Conservation (phyloP, 1,140 invertebrate genomes). For the Diorhabda carinulata region DNA sequence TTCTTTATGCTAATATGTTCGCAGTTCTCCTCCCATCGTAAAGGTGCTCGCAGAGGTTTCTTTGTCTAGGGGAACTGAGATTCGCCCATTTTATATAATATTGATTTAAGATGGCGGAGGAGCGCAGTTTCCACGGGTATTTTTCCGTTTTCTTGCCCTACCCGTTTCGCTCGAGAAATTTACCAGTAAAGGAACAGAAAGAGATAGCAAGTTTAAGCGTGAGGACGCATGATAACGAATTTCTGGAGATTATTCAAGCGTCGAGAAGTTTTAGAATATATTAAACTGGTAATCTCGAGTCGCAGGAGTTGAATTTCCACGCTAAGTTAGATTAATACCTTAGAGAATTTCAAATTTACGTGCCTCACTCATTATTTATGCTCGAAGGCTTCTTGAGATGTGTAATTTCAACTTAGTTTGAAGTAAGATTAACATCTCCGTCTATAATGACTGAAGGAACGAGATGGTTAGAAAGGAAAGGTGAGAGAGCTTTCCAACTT, state of each 20-base stretch:
- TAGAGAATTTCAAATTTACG: conserved; percentile 44
- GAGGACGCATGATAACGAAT: conserved; percentile 1
- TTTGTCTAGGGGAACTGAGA: conserved; percentile 42
- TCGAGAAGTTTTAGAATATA: conserved; percentile 44
- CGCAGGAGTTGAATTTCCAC: conserved; percentile 46
- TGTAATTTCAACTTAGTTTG: conserved; percentile 39
- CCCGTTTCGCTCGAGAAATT: not conserved
- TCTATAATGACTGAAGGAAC: conserved; percentile 19
- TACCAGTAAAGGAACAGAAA: conserved; percentile 7
- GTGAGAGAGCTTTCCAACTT: conserved; percentile 16
- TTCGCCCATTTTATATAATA: conserved; percentile 46
- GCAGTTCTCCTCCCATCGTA: conserved; percentile 12
- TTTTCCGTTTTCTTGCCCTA: conserved; percentile 20
- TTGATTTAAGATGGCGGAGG: conserved; percentile 45
- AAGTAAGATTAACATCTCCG: conserved; percentile 39
- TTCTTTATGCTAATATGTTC: conserved; percentile 3
- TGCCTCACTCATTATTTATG: conserved; percentile 43
- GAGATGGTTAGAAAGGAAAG: conserved; percentile 8
- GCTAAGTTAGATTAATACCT: conserved; percentile 46
- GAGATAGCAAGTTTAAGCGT: conserved; percentile 6
- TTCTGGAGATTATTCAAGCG: conserved; percentile 34
- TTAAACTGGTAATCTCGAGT: conserved; percentile 46
- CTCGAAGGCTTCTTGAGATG: conserved; percentile 44
- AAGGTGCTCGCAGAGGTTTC: conserved; percentile 29
- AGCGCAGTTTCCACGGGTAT: conserved; percentile 16